These are phyloP conservation scores for Ctenosaura bakeri DNA, from an alignment of 2,797 vertebrate genomes.

Conservation along the genomic window DNA sequence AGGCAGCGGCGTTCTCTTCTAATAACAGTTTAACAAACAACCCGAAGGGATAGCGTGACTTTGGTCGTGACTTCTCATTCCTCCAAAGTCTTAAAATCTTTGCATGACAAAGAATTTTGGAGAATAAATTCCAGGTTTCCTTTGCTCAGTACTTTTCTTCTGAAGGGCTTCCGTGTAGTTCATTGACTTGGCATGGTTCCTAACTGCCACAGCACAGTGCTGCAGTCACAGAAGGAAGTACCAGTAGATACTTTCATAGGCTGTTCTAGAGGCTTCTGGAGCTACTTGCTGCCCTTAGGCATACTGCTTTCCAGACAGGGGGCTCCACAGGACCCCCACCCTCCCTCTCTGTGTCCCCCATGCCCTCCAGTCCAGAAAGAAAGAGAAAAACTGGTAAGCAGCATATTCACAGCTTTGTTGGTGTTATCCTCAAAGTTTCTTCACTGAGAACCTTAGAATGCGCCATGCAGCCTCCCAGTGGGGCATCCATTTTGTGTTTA, in stretches of 20 bases:
- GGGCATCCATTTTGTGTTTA: too few species aligned
- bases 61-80: neutral
- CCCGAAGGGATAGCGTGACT: neutral
- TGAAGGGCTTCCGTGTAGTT: too few species aligned
- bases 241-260: neutral
- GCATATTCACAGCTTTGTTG: too few species aligned
- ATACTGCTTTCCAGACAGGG: too few species aligned
- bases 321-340: too few species aligned
- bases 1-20: conserved; percentile 12
- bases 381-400: too few species aligned
- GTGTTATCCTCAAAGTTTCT: too few species aligned
- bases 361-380: too few species aligned
- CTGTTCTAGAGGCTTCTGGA: neutral
- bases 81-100: neutral
- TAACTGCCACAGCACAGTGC: neutral
- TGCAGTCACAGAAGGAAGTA: neutral
- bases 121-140: neutral
- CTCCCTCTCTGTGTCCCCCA: too few species aligned
- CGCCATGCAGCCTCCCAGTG: too few species aligned
- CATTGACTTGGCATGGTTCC: neutral
- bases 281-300: too few species aligned
- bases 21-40: conserved; percentile 43
- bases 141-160: neutral
- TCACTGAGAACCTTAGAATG: too few species aligned
- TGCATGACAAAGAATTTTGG: neutral